Percentiles rank a stretch among this genome's conserved stretches.
Conservation (phyloP, 2,888 invertebrate genomes). For the Scaptomyza flava region DNA sequence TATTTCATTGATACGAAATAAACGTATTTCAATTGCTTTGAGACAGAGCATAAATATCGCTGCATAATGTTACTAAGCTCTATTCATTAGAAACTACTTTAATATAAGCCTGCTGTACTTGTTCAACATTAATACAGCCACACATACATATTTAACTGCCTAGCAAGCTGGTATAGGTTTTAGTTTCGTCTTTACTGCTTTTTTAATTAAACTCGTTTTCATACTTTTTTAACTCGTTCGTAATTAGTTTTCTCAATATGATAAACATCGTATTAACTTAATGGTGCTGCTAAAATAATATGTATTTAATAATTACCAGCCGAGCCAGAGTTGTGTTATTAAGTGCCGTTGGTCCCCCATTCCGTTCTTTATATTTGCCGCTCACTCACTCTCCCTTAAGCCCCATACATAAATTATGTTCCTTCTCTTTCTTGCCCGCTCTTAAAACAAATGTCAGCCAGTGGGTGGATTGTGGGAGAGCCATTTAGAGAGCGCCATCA, state of each 20-base stretch:
- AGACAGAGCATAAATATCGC: background rate
- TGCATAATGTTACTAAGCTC: background rate
- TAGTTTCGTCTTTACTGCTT: background rate
- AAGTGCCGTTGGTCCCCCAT: conserved; percentile 56
- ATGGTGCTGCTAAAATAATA: conserved; percentile 42
- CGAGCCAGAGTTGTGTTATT: conserved; percentile 45
- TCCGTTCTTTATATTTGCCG: conserved; percentile 38
- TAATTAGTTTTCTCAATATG: conserved; percentile 48
- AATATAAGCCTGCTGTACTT: background rate
- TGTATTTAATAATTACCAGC: conserved; percentile 47
- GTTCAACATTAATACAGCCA: background rate
- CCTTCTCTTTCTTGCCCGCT: conserved; percentile 28
- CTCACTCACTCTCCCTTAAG: conserved; percentile 15
- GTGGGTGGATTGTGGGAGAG: conserved; percentile 68
- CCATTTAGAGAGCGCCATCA: conserved; percentile 57
- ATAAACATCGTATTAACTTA: conserved; percentile 52
- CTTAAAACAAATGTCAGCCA: conserved; percentile 56
- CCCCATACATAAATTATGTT: conserved; percentile 4
- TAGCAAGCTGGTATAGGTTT: background rate
- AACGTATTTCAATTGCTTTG: background rate
- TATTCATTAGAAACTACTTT: background rate
- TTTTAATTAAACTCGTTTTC: conserved; percentile 3
- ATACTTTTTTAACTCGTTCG: conserved; percentile 22
- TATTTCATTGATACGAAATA: background rate
- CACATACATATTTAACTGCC: background rate